Percentiles rank a stretch among this genome's conserved stretches.
These are phyloP conservation scores for Drosophila pseudotakahashii DNA, from an alignment of 2,888 invertebrate genomes.

Conservation along the genomic window DNA sequence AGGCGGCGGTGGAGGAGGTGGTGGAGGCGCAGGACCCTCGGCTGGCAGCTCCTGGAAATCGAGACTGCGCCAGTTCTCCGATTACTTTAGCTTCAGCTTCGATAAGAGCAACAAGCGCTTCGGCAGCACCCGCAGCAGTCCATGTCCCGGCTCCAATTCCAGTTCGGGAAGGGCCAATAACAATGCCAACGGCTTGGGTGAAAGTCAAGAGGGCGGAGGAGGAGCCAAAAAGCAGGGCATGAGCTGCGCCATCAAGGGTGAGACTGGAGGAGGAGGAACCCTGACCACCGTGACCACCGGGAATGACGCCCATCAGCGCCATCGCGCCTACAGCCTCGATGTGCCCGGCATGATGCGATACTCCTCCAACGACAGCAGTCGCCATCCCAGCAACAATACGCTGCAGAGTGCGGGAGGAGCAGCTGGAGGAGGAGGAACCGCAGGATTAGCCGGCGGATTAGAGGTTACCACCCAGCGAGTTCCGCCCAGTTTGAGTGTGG, in stretches of 20 bases:
- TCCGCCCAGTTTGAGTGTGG: slow-evolving; percentile 77
- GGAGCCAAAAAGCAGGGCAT: slow-evolving; percentile 41
- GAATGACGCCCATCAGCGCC: slow-evolving; percentile 35
- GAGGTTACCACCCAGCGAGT: slow-evolving; percentile 52
- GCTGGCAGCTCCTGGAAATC: slow-evolving; percentile 81
- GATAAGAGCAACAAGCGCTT: slow-evolving; percentile 83
- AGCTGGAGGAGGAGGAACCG: slow-evolving; percentile 3
- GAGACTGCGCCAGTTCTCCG: slow-evolving; percentile 84
- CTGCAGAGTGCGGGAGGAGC: slow-evolving; percentile 82
- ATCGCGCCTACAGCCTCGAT: slow-evolving; percentile 84
- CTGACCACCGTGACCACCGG: slow-evolving; percentile 1
- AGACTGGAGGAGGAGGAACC: background rate
- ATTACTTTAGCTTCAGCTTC: slow-evolving; percentile 84
- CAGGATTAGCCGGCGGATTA: slow-evolving; percentile 43
- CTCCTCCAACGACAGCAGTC: slow-evolving; percentile 83
- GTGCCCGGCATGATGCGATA: slow-evolving; percentile 81
- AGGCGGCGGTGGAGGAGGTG: background rate
- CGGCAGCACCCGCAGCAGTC: slow-evolving; percentile 82
- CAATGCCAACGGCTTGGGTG: slow-evolving; percentile 40
- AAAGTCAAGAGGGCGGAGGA: slow-evolving; percentile 5
- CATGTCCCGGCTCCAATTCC: slow-evolving; percentile 63
- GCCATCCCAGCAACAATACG: slow-evolving; percentile 84
- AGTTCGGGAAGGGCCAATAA: slow-evolving; percentile 68
- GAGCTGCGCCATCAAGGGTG: slow-evolving; percentile 82
- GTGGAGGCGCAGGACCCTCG: slow-evolving; percentile 13